phyloP scores from a whole-genome alignment of 2,113 vertebrate species.

The Aramus guarauna region DNA sequence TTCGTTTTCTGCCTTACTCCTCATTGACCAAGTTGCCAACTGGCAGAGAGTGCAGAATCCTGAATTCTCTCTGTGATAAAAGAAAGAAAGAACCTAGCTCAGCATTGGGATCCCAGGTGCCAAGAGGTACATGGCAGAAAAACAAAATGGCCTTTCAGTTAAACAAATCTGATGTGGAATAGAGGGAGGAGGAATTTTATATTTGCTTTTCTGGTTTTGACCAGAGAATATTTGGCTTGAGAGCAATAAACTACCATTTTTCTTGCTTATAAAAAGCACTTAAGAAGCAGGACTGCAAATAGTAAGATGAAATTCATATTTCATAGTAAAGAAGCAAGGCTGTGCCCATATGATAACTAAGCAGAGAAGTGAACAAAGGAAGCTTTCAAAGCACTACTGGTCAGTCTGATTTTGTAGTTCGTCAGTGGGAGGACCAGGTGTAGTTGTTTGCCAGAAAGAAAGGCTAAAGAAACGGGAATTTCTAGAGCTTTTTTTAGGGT shows the following conservation, averaged over 20 bases:
- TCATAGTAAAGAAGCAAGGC: neutral
- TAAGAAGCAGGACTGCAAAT: neutral
- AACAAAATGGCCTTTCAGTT: neutral
- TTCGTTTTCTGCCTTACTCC: neutral
- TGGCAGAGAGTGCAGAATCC: neutral
- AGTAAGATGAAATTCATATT: neutral
- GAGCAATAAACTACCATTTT: neutral
- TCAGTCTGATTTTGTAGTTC: neutral
- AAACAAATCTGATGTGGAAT: neutral
- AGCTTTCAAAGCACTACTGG: neutral
- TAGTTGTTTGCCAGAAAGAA: neutral
- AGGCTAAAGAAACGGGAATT: neutral
- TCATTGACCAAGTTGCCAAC: neutral
- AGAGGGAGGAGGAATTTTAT: neutral
- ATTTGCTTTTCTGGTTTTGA: neutral
- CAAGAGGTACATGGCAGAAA: neutral
- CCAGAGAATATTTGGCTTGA: neutral
- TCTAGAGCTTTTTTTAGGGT: neutral
- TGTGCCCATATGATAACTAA: neutral
- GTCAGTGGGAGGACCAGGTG: neutral
- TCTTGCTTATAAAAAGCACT: neutral
- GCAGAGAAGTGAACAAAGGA: neutral
- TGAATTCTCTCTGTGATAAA: neutral
- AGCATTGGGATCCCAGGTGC: neutral
- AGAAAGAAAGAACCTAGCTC: neutral